These are phyloP conservation scores for Stichopus chloronotus DNA, from an alignment of 35 echinoderm and acorn worm species.

Conservation along the genomic window DNA sequence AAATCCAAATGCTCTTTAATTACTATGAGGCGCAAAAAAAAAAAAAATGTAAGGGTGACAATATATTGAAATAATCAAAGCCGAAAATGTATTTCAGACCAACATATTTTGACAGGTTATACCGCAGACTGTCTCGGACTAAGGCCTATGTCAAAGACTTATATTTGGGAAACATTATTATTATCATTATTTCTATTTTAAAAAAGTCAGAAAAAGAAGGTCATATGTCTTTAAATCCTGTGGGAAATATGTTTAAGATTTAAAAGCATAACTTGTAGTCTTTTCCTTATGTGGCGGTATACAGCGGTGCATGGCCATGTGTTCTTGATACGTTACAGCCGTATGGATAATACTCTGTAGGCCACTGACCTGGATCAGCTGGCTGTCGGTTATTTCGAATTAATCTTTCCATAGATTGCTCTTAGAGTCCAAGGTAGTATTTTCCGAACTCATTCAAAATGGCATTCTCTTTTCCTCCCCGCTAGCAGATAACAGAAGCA, in stretches of 20 bases:
- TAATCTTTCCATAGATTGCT: too few relatives aligned
- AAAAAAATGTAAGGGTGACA: too few relatives aligned
- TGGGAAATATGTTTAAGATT: background rate
- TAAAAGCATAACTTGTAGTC: background rate
- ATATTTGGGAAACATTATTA: too few relatives aligned
- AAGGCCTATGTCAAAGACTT: too few relatives aligned
- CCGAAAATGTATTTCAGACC: background rate
- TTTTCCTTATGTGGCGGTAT: background rate
- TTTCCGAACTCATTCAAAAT: too few relatives aligned
- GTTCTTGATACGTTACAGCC: background rate
- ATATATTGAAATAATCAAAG: background rate
- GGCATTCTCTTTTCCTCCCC: too few relatives aligned
- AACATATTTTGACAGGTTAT: background rate
- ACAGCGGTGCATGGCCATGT: background rate
- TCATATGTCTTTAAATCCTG: background rate
- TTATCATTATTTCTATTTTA: too few relatives aligned
- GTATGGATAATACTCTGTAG: background rate
- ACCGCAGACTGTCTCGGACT: background rate
- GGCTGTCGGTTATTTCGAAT: too few relatives aligned
- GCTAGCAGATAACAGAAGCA: too few relatives aligned
- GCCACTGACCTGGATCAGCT: too few relatives aligned
- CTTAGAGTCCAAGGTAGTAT: too few relatives aligned
- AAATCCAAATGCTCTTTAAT: conserved; percentile 3
- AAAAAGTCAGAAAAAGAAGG: background rate
- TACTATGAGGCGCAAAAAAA: background rate